Evolutionary conservation across 2,797 vertebrate species (phyloP), one percentile per base, ranked within the genome.

Genomic region (Hoplostethus atlanticus): DNA sequence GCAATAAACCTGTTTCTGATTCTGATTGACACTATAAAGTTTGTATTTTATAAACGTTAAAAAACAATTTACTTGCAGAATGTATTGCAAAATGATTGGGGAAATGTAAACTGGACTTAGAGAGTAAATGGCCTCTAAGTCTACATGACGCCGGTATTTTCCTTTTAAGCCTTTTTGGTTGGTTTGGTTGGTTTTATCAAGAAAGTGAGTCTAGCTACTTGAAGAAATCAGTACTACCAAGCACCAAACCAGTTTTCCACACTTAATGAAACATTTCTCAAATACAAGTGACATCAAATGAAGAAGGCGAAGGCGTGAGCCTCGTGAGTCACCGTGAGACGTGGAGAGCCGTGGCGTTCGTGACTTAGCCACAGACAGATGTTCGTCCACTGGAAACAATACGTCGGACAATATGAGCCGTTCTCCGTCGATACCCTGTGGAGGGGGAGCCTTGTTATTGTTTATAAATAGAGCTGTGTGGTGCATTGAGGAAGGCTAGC

Each of bases 401-500:
- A 70, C 74, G 72, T 63, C 30, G 21, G 42, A 73, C 76, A 64
- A 64, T 57, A 12, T 9, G 67, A 82, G 73, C 69, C 8, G 36
- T 62, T 81, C 71, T 83, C 68, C 78, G 62, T 60, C 56, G 86
- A 77, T 73, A 68, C 79, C 84, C 84, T 44, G 79, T 17, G 40
- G 82, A 87, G 87, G 79, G 79, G 80, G 78, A 84, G 91, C 83
- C 90, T 73, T 94, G 92, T 95, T 93, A 89, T 94, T 94, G 94
- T 94, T 95, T 94, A 93, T 94, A 94, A 94, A 95, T 94, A 94
- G 92, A 89, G 88, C 75, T 66, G 77, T 73, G 74, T 48, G 72
- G 71, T 83, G 83, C 86, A 47, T 89, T 77, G 83, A 92, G 92
- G 91, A 94, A 93, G 89, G 88, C 81, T 61, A 86, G 86, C 93